Conservation (phyloP, 2,888 invertebrate genomes). For the Erynnis tages region DNA sequence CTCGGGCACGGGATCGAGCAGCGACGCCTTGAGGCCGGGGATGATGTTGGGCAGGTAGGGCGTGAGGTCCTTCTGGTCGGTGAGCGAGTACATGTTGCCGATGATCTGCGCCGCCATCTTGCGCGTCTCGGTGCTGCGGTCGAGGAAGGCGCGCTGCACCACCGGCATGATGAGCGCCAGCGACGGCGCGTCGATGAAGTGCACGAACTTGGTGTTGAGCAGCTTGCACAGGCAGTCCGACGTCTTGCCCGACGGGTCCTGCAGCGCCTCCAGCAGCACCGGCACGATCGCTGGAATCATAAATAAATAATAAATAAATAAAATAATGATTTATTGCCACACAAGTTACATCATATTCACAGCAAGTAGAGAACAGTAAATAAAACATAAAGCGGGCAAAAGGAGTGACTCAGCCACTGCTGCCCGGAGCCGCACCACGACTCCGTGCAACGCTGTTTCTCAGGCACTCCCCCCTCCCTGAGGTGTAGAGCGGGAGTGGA, state of each 20-base stretch:
- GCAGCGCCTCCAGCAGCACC: constrained; percentile 92
- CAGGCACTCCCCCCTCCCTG: too few species aligned
- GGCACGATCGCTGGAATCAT: constrained; percentile 91
- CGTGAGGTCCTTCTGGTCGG: constrained; percentile 98
- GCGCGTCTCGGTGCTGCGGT: constrained; percentile 97
- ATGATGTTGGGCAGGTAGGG: constrained; percentile 98
- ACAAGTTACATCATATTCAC: too few species aligned
- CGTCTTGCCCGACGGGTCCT: constrained; percentile 98
- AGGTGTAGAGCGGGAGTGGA: too few species aligned
- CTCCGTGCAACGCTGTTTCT: too few species aligned
- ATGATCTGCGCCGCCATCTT: constrained; percentile 99
- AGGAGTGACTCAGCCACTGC: too few species aligned
- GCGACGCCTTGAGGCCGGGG: constrained; percentile 96
- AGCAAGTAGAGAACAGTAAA: too few species aligned
- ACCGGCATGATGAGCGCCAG: constrained; percentile 99
- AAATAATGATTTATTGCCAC: too few species aligned
- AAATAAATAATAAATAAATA: too few species aligned
- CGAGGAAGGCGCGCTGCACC: constrained; percentile 98
- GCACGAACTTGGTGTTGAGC: constrained; percentile 98
- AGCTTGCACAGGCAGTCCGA: constrained; percentile 95
- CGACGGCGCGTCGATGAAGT: constrained; percentile 99
- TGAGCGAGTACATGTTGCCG: constrained; percentile 99
- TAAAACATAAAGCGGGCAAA: too few species aligned
- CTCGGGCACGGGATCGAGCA: constrained; percentile 99
- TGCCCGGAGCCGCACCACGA: too few species aligned